Evolutionary conservation across 2,113 vertebrate genomes (phyloP).

Genomic region (Agapornis roseicollis): DNA sequence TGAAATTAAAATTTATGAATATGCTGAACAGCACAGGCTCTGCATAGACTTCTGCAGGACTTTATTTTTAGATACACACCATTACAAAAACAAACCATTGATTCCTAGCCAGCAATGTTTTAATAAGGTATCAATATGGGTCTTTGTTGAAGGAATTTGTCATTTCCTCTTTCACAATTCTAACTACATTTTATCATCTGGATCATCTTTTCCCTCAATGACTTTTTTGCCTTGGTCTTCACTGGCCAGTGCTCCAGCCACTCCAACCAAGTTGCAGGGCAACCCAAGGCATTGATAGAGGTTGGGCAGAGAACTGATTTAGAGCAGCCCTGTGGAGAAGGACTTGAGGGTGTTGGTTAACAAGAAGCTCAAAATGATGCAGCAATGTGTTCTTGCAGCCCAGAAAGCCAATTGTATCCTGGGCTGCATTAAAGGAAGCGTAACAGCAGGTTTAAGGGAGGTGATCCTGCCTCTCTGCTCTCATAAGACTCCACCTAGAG

Average conservation of each 20-base stretch:
- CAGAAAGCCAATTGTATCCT: background rate
- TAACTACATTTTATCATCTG: background rate
- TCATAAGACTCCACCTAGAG: background rate
- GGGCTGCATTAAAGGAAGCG: background rate
- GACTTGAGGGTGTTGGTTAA: background rate
- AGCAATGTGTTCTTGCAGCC: background rate
- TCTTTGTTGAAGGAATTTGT: background rate
- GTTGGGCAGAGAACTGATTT: background rate
- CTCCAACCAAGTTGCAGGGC: background rate
- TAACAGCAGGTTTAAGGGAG: background rate
- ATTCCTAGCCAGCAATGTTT: background rate
- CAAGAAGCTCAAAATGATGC: background rate
- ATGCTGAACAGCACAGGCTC: background rate
- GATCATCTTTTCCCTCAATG: background rate
- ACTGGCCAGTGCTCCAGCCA: background rate
- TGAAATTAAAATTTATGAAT: background rate
- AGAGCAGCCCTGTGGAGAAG: background rate
- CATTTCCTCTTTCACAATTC: background rate
- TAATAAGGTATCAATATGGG: background rate
- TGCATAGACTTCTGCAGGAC: background rate
- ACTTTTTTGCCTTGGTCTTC: background rate
- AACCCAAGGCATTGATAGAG: background rate
- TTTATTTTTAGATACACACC: background rate
- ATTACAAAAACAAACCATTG: background rate
- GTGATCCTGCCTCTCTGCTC: background rate